Percentiles rank a stretch among this genome's conserved stretches.
phyloP scores from a whole-genome alignment of 2,888 invertebrate genomes.

The Pandemis heparana region DNA sequence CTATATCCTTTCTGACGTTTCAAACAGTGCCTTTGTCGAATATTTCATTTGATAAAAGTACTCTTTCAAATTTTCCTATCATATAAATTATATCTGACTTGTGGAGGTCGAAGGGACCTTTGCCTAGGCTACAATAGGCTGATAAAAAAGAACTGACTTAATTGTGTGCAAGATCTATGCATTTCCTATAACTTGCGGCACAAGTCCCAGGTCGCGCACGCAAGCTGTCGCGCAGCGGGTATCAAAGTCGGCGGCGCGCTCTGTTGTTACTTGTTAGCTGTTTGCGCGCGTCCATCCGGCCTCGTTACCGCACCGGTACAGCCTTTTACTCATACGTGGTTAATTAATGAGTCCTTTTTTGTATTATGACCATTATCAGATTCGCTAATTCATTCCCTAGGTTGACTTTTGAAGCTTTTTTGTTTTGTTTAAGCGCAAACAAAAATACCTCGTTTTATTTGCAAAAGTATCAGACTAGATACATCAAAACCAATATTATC shows the following conservation, averaged over 20 bases:
- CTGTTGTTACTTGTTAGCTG: conserved; percentile 44
- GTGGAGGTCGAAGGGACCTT: neutral
- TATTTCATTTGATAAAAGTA: too few species aligned
- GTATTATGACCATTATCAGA: conserved; percentile 5
- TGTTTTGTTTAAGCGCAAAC: neutral
- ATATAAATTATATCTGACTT: neutral
- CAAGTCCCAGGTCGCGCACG: conserved; percentile 62
- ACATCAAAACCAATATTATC: neutral
- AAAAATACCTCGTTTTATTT: neutral
- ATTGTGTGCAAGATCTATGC: conserved; percentile 42
- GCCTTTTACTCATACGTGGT: conserved; percentile 34
- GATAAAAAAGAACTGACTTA: neutral
- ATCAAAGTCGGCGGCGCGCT: conserved; percentile 66
- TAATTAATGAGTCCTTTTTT: conserved; percentile 32
- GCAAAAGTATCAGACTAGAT: neutral
- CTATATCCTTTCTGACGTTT: too few species aligned
- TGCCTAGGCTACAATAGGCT: too few species aligned
- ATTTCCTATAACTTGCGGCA: conserved; percentile 58
- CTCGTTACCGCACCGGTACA: conserved; percentile 42
- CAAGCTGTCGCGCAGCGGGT: conserved; percentile 78
- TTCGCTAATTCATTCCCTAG: conserved; percentile 12
- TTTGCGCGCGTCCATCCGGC: conserved; percentile 44
- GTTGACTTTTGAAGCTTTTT: neutral
- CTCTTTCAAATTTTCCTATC: neutral
- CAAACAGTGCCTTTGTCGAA: too few species aligned